These are phyloP conservation scores for Tragopan temminckii DNA, from an alignment of 2,797 vertebrate genomes.

Conservation along the genomic window DNA sequence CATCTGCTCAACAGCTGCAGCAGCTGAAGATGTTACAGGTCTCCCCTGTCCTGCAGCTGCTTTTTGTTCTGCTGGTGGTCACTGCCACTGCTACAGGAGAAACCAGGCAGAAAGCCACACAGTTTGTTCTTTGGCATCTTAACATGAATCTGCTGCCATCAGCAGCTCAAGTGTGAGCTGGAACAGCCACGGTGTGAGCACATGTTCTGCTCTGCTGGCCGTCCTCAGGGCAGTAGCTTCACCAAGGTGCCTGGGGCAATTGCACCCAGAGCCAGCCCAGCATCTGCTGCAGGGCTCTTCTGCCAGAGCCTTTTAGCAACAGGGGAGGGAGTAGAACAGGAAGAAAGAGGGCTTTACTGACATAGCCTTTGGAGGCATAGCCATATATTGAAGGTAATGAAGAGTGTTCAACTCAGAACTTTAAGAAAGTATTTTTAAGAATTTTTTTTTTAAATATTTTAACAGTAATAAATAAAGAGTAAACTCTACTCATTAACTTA, in stretches of 20 bases:
- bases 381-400: background rate
- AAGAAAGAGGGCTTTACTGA: background rate
- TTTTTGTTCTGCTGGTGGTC: background rate
- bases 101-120: background rate
- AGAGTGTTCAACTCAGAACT: background rate
- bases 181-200: background rate
- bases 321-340: background rate
- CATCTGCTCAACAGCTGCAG: background rate
- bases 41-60: background rate
- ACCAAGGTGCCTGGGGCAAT: background rate
- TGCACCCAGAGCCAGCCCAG: background rate
- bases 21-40: background rate
- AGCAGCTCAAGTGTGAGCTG: background rate
- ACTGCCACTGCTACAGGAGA: background rate
- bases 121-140: background rate
- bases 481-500: background rate
- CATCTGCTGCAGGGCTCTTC: background rate
- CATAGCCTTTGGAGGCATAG: background rate
- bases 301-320: background rate
- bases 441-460: constrained; percentile 11
- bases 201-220: background rate
- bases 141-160: background rate
- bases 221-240: background rate
- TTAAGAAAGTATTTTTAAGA: background rate
- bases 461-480: background rate